Conservation (phyloP, 2,113 vertebrate species). For the Perca flavescens region DNA sequence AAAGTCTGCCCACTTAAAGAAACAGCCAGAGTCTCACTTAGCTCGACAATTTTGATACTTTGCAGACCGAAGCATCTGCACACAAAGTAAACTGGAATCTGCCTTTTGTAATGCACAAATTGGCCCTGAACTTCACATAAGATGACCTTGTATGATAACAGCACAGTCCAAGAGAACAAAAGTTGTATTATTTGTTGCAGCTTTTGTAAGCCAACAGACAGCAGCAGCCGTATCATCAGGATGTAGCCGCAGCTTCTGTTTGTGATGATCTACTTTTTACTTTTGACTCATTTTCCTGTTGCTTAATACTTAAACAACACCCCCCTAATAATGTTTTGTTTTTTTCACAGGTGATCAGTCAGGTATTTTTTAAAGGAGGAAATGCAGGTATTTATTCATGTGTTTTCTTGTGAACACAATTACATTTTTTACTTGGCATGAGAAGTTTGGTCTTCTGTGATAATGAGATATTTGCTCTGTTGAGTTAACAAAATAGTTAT, state of each 20-base stretch:
- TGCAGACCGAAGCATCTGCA: neutral
- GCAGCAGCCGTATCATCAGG: neutral
- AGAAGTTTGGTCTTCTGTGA: neutral
- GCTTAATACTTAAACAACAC: neutral
- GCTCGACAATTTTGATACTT: neutral
- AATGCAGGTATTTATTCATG: neutral
- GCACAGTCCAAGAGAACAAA: neutral
- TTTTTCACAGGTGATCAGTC: neutral
- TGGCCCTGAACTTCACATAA: slow-evolving; percentile 10
- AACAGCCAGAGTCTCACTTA: neutral
- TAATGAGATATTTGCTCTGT: neutral
- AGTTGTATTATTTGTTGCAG: neutral
- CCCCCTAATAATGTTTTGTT: neutral
- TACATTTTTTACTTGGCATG: neutral
- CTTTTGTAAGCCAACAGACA: neutral
- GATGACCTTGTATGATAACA: neutral
- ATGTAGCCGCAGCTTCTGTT: slow-evolving; percentile 1
- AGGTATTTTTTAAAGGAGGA: no score
- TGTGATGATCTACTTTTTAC: neutral
- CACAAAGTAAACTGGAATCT: neutral
- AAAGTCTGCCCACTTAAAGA: neutral
- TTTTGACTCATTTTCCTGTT: slow-evolving; percentile 6
- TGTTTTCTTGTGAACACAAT: neutral
- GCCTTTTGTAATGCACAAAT: neutral
- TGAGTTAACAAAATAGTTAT: neutral